phyloP scores from a whole-genome alignment of 2,113 vertebrate species.

The Rhabdornis inornatus region DNA sequence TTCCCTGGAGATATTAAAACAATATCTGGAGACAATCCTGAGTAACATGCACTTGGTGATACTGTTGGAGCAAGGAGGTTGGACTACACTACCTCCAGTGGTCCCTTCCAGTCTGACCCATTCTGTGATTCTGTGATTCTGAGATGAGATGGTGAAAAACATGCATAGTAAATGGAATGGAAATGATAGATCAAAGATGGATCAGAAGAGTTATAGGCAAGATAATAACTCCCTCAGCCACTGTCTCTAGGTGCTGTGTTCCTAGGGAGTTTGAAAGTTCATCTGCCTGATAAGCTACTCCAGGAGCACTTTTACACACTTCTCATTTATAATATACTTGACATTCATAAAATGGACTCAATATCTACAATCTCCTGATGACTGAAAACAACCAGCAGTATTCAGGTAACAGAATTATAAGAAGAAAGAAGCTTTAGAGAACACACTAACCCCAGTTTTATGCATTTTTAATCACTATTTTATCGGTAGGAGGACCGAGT shows the following conservation, averaged over 20 bases:
- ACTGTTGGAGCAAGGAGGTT: neutral
- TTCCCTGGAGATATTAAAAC: neutral
- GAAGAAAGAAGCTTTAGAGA: neutral
- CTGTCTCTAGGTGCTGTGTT: neutral
- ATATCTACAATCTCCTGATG: neutral
- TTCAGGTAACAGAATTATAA: neutral
- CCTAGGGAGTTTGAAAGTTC: neutral
- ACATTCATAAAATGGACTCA: neutral
- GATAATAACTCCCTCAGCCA: neutral
- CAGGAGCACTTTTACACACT: neutral
- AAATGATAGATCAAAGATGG: neutral
- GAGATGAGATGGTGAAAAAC: neutral
- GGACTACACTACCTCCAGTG: neutral
- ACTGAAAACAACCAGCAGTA: neutral
- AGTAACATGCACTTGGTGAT: neutral
- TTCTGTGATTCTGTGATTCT: neutral
- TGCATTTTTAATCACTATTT: neutral
- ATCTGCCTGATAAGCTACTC: neutral
- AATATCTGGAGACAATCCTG: neutral
- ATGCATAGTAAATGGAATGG: neutral
- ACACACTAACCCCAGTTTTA: neutral
- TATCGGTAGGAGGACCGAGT: neutral
- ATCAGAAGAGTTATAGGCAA: neutral
- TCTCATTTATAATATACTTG: neutral
- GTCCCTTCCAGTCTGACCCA: neutral